Conservation (phyloP, 2,888 invertebrate genomes). For the Dryocosmus kuriphilus region DNA sequence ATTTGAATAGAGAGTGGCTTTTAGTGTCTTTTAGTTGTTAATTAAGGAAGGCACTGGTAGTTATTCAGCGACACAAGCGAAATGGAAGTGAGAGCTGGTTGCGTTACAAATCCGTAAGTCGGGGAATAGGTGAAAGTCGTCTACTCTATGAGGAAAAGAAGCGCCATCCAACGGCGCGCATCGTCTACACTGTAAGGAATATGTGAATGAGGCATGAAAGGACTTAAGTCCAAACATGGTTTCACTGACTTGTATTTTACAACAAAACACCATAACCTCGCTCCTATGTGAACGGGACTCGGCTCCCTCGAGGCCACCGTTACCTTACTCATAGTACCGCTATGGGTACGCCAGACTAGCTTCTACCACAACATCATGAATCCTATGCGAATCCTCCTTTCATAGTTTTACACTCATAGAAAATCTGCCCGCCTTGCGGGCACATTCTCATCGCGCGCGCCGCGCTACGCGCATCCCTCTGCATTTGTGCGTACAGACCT, state of each 20-base stretch:
- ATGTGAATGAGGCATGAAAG: conserved; percentile 22
- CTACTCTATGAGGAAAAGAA: conserved; percentile 26
- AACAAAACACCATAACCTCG: conserved; percentile 29
- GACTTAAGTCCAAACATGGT: conserved; percentile 31
- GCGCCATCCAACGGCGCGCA: conserved; percentile 28
- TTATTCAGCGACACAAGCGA: conserved; percentile 28
- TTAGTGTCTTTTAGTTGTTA: neutral
- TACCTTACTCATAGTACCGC: conserved; percentile 74
- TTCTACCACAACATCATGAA: neutral
- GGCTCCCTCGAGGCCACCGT: conserved; percentile 43
- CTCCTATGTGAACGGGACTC: conserved; percentile 26
- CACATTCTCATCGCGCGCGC: too few relatives aligned
- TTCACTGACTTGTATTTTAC: conserved; percentile 23
- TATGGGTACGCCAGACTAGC: conserved; percentile 52
- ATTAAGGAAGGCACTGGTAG: conserved; percentile 1
- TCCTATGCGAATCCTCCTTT: neutral
- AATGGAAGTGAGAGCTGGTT: conserved; percentile 31
- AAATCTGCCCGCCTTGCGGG: too few relatives aligned
- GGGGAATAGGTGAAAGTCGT: conserved; percentile 35
- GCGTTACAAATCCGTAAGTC: neutral
- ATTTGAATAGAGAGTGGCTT: neutral
- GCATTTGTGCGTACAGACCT: too few relatives aligned
- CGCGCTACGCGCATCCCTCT: too few relatives aligned
- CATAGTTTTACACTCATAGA: neutral
- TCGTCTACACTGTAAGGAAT: conserved; percentile 9